Conservation (phyloP, 2,888 invertebrate species). For the Toxonevra muliebris region DNA sequence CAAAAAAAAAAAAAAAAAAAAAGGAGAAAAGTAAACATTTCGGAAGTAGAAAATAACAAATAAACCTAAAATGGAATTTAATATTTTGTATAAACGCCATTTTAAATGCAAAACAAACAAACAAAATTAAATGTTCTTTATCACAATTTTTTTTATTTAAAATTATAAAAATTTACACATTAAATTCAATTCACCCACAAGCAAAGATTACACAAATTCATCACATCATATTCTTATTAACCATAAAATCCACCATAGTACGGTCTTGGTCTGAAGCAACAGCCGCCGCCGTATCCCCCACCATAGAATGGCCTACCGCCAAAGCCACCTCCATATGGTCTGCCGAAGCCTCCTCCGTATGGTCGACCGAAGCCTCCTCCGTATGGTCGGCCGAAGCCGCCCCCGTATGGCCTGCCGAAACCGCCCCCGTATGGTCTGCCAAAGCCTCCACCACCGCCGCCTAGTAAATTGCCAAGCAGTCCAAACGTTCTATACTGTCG, state of each 20-base stretch:
- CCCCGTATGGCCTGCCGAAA: slow-evolving; percentile 26
- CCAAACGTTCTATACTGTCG: slow-evolving; percentile 17
- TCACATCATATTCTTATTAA: slow-evolving; percentile 15
- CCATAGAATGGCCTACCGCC: slow-evolving; percentile 5
- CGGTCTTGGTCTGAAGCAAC: not conserved
- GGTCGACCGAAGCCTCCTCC: slow-evolving; percentile 15
- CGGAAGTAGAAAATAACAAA: too few species aligned
- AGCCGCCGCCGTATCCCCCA: slow-evolving; percentile 26
- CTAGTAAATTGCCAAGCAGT: slow-evolving; percentile 1
- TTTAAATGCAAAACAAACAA: too few species aligned
- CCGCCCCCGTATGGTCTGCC: slow-evolving; percentile 9
- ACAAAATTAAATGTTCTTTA: too few species aligned
- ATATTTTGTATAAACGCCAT: too few species aligned
- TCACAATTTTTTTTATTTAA: too few species aligned
- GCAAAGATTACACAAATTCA: too few species aligned
- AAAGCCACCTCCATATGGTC: not conserved
- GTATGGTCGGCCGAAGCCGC: slow-evolving; percentile 24
- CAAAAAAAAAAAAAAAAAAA: too few species aligned
- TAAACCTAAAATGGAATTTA: too few species aligned
- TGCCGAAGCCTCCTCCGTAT: slow-evolving; percentile 22
- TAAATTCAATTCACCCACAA: too few species aligned
- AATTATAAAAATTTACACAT: too few species aligned
- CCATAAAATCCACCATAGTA: slow-evolving; percentile 12
- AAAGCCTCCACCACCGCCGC: not conserved
- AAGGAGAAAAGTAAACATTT: too few species aligned